Evolutionary conservation across 2,797 vertebrate species (phyloP).

Genomic region (Centroberyx gerrardi): DNA sequence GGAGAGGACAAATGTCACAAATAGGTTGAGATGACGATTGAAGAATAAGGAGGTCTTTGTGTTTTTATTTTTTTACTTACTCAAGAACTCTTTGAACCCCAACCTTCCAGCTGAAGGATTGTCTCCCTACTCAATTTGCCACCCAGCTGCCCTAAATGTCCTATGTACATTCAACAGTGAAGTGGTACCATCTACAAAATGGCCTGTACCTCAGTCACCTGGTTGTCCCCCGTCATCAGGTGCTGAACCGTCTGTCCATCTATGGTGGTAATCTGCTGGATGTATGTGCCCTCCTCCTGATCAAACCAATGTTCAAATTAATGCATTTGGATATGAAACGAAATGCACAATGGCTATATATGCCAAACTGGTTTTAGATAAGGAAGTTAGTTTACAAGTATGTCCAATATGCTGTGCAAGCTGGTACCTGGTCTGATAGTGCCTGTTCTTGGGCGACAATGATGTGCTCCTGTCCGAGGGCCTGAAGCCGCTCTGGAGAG

Average conservation of each 20-base stretch:
- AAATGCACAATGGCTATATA: neutral
- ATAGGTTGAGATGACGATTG: neutral
- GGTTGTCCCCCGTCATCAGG: constrained; percentile 94
- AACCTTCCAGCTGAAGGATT: neutral
- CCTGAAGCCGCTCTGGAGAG: constrained; percentile 89
- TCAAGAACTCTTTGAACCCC: too few relatives aligned
- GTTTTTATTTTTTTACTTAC: neutral
- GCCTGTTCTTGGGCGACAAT: constrained; percentile 94
- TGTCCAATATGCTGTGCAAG: neutral
- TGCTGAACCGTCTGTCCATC: constrained; percentile 97
- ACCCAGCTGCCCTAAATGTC: neutral
- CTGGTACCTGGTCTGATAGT: constrained; percentile 89
- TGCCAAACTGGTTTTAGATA: neutral
- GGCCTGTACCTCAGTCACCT: constrained; percentile 86
- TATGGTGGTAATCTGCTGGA: constrained; percentile 97
- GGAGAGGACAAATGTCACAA: constrained; percentile 8
- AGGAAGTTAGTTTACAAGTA: neutral
- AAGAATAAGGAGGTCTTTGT: neutral
- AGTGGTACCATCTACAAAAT: neutral
- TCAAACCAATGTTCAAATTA: constrained; percentile 12
- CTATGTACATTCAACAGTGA: neutral
- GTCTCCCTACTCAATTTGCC: neutral
- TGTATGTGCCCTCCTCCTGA: constrained; percentile 95
- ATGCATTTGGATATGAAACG: neutral
- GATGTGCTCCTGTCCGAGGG: constrained; percentile 94